Evolutionary conservation across 2,113 vertebrate genomes (phyloP).

Genomic region (Meriones unguiculatus): DNA sequence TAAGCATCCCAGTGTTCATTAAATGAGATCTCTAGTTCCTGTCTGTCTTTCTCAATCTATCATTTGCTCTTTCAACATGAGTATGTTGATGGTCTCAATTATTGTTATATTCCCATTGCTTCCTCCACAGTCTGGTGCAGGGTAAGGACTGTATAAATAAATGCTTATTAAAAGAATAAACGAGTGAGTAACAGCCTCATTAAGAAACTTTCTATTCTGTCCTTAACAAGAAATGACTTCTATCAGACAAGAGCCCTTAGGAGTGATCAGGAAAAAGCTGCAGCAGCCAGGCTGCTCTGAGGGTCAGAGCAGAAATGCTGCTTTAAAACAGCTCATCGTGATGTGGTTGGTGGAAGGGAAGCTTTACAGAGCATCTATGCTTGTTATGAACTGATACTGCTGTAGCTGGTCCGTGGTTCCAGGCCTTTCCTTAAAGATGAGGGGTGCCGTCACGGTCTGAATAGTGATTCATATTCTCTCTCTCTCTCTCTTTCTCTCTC

Average conservation of each 20-base stretch:
- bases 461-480: not conserved
- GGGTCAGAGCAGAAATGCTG: too few relatives aligned
- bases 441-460: not conserved
- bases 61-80: not conserved
- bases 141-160: not conserved
- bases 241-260: not conserved
- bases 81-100: not conserved
- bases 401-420: not conserved
- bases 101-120: not conserved
- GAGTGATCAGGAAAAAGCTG: not conserved
- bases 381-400: not conserved
- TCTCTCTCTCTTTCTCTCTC: not conserved
- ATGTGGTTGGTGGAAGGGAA: not conserved
- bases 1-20: not conserved
- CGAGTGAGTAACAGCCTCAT: not conserved
- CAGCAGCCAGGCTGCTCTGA: not conserved
- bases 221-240: not conserved
- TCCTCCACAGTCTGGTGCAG: not conserved
- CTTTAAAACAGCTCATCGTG: fast-evolving
- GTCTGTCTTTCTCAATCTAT: slow-evolving; percentile 2
- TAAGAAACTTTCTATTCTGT: not conserved
- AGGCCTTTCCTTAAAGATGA: not conserved
- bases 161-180: slow-evolving; percentile 1
- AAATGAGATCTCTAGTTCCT: slow-evolving; percentile 35
- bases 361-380: not conserved